phyloP scores from a whole-genome alignment of 2,113 vertebrate species.

The Eptesicus fuscus region DNA sequence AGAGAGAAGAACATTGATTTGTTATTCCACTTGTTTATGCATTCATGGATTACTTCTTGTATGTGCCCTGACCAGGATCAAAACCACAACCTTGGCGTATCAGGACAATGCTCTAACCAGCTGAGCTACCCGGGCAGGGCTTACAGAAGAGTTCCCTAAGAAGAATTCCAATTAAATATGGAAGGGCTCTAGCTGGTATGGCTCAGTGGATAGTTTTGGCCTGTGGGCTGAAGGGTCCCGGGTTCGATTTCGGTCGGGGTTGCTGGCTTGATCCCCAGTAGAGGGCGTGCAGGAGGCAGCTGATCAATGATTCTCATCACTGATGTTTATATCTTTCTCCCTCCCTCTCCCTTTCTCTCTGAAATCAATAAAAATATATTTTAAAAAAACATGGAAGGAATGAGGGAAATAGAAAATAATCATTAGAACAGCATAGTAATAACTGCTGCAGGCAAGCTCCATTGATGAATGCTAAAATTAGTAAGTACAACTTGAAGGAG shows the following conservation, averaged over 20 bases:
- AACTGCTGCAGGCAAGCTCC: neutral
- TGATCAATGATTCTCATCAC: too few relatives aligned
- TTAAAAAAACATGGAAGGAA: neutral
- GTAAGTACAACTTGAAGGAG: neutral
- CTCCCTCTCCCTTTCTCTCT: too few relatives aligned
- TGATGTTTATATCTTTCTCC: too few relatives aligned
- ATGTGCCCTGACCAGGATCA: neutral
- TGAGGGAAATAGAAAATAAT: neutral
- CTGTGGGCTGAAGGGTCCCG: too few relatives aligned
- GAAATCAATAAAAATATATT: too few relatives aligned
- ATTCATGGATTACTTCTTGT: neutral
- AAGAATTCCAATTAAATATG: neutral
- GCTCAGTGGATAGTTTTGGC: too few relatives aligned
- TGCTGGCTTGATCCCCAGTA: too few relatives aligned
- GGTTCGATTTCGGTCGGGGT: too few relatives aligned
- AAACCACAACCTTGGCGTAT: neutral
- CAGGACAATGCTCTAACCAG: neutral
- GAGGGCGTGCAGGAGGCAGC: too few relatives aligned
- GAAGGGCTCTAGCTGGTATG: neutral
- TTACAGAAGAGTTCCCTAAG: neutral
- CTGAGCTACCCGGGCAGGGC: neutral
- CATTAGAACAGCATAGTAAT: neutral
- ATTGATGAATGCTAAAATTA: neutral
- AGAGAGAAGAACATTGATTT: neutral
- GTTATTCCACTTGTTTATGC: neutral